Evolutionary conservation across 2,888 invertebrate species (phyloP).

Genomic region (Pecten maximus): DNA sequence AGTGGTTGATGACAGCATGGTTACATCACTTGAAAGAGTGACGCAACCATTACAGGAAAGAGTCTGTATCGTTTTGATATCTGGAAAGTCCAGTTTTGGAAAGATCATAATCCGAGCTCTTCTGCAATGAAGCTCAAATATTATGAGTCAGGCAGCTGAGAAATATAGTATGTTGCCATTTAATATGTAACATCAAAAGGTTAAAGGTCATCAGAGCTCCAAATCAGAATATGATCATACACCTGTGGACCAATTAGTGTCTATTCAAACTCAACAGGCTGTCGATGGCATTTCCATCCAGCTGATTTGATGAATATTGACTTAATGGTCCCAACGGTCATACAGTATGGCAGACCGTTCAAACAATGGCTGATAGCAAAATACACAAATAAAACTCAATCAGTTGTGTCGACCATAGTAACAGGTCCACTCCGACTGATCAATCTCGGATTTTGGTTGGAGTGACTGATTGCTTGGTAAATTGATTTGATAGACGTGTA

Average conservation of each 20-base stretch:
- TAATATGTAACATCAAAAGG: background rate
- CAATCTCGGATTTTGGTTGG: background rate
- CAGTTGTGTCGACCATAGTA: background rate
- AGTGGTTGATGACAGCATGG: too few relatives aligned
- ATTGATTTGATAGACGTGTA: background rate
- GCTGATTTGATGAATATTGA: constrained; percentile 19
- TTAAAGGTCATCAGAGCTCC: background rate
- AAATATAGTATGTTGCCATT: background rate
- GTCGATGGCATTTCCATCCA: background rate
- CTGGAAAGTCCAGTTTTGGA: too few relatives aligned
- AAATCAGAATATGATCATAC: background rate
- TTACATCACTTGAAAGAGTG: too few relatives aligned
- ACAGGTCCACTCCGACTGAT: background rate
- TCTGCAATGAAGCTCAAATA: too few relatives aligned
- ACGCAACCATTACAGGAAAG: too few relatives aligned
- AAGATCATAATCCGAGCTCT: too few relatives aligned
- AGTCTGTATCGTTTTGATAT: too few relatives aligned
- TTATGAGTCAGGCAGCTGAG: background rate
- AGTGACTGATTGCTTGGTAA: background rate
- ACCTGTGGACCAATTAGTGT: background rate
- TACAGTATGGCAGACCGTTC: background rate
- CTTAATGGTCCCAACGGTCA: background rate
- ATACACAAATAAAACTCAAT: background rate
- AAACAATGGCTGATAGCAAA: constrained; percentile 29
- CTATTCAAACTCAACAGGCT: background rate